Conservation (phyloP, 1,140 invertebrate genomes). For the Phenacoccus solenopsis region DNA sequence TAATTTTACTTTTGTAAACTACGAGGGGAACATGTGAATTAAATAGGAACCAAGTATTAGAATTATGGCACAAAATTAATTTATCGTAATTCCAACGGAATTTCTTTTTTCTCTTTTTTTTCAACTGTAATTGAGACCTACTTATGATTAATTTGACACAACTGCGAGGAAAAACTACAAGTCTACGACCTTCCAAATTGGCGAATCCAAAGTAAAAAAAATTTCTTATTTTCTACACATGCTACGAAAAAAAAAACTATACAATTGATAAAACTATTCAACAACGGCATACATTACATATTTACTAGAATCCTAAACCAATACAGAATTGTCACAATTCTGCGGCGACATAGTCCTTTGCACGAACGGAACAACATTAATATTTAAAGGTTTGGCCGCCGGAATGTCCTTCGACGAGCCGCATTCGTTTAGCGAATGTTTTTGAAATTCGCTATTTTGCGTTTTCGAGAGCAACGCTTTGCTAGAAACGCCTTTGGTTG, state of each 20-base stretch:
- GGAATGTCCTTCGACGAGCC: neutral
- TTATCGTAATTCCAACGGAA: too few species aligned
- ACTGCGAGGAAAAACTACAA: neutral
- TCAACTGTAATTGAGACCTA: too few species aligned
- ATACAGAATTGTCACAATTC: neutral
- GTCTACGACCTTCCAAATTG: neutral
- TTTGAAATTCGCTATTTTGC: slow-evolving; percentile 59
- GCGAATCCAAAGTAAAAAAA: neutral
- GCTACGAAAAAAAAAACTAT: neutral
- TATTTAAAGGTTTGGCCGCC: neutral
- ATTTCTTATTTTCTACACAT: too few species aligned
- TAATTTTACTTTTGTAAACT: too few species aligned
- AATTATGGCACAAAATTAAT: too few species aligned
- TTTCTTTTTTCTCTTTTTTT: too few species aligned
- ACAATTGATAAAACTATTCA: neutral
- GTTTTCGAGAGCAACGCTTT: slow-evolving; percentile 56
- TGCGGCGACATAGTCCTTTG: neutral
- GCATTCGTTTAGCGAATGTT: slow-evolving; percentile 29
- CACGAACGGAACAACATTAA: neutral
- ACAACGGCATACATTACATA: neutral
- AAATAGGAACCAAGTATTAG: too few species aligned
- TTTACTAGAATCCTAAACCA: neutral
- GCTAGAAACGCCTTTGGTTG: slow-evolving; percentile 1
- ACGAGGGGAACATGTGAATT: too few species aligned
- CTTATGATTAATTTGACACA: too few species aligned